phyloP scores from a whole-genome alignment of 2,797 vertebrate species.

The Typhlichthys eigenmanni region DNA sequence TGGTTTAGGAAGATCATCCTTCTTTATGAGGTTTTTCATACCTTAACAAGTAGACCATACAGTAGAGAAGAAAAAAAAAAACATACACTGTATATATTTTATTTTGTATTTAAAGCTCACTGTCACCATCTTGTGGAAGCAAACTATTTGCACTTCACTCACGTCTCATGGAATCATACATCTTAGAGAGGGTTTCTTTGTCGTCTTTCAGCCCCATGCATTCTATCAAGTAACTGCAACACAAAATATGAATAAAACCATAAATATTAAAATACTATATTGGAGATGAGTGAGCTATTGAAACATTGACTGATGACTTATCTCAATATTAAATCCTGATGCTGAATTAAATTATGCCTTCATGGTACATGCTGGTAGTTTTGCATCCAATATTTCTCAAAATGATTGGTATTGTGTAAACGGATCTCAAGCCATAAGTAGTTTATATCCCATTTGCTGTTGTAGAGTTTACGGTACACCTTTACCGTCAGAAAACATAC shows the following conservation, averaged over 20 bases:
- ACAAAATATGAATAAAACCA: background rate
- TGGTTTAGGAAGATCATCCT: constrained; percentile 84
- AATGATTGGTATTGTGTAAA: too few relatives aligned
- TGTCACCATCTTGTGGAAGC: constrained; percentile 52
- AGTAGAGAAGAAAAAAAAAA: background rate
- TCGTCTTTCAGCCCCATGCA: constrained; percentile 86
- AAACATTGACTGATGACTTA: too few relatives aligned
- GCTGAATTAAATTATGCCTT: too few relatives aligned
- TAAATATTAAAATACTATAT: too few relatives aligned
- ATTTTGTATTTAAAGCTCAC: background rate
- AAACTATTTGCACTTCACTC: constrained; percentile 68
- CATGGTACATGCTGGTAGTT: too few relatives aligned
- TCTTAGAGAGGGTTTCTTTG: constrained; percentile 78
- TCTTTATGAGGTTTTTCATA: constrained; percentile 89
- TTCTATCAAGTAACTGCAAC: constrained; percentile 88
- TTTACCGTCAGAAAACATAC: too few relatives aligned
- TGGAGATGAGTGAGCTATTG: too few relatives aligned
- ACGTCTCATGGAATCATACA: constrained; percentile 93
- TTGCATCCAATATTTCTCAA: too few relatives aligned
- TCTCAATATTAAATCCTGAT: too few relatives aligned
- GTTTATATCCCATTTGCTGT: too few relatives aligned
- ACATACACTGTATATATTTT: background rate
- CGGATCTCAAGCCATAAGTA: too few relatives aligned
- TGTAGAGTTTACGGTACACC: too few relatives aligned
- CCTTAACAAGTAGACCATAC: constrained; percentile 61